Percentiles rank a stretch among this genome's conserved stretches.
These are phyloP conservation scores for Antechinus flavipes DNA, from an alignment of 2,113 vertebrate genomes.

Conservation along the genomic window DNA sequence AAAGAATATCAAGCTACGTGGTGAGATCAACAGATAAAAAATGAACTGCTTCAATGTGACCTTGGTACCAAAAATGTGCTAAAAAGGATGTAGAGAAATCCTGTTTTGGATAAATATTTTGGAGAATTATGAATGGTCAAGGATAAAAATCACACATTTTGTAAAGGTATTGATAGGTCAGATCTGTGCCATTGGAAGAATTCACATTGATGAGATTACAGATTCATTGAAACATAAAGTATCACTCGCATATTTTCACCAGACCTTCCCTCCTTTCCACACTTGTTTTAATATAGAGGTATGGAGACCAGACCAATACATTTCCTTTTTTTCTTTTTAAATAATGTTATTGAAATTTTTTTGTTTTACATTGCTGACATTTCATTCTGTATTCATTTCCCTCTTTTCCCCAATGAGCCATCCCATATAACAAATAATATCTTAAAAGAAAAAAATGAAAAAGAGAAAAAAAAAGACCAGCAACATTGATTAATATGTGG, in stretches of 20 bases:
- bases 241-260: neutral
- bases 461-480: neutral
- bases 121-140: neutral
- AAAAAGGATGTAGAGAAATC: neutral
- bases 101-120: neutral
- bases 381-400: neutral
- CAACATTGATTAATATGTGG: neutral
- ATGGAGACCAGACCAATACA: neutral
- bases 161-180: neutral
- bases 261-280: neutral
- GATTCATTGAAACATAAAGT: neutral
- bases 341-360: neutral
- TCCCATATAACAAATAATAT: neutral
- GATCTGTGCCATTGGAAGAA: neutral
- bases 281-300: neutral
- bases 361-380: neutral
- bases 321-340: neutral
- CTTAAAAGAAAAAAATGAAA: neutral
- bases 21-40: neutral
- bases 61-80: neutral
- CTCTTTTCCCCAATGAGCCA: neutral
- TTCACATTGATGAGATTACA: neutral
- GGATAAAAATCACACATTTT: neutral
- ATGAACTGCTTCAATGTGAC: neutral
- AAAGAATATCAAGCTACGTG: neutral